Evolutionary conservation across 2,113 vertebrate genomes (phyloP), one percentile per base, ranked within the genome.

Genomic region (Cynoglossus semilaevis): DNA sequence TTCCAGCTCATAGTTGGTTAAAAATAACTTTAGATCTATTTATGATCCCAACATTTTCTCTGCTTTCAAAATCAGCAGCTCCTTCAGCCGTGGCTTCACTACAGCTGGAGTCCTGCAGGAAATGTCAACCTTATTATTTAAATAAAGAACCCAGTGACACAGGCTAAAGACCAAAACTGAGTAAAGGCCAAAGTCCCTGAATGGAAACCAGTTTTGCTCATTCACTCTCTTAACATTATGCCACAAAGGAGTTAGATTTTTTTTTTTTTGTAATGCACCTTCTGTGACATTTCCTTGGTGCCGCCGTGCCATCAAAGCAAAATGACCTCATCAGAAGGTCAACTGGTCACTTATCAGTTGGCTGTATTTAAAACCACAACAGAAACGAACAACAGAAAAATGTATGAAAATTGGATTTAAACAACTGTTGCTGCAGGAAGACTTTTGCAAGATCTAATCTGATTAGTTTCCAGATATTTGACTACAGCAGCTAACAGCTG

Each of bases 121-220:
- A 72, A 67, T 76, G 61, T 70, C 67, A 82, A 74, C 64, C 13
- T 5, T 48, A 55, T 68, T 1, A 67, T 64, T n/a, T 45, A 58
- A 51, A 22, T 37, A 15, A 70, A 49, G 58, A 62, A 40, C 56
- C 73, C 51, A 59, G 1, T 29, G 55, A 53, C 38, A 61, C 11
- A 41, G 52, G 18, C 22, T 61, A 72, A 67, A 47, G 49, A 69
- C 56, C 34, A 29, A 47, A 60, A 62, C 4, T 52, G 61, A 53
- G 64, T 44, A 46, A 18, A 12, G 38, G 64, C 67, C 52, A 70
- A 40, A 49, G 57, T 58, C 63, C 7, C 53, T 58, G 12, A 2
- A 17, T 44, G 42, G 35, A 65, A 37, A 49, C 13, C 14, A 51
- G 8, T 51, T 44, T 52, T 34, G 51, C 15, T 15, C 49, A 5